Conservation (phyloP, 2,888 invertebrate genomes). For the Mimumesa dahlbomi region DNA sequence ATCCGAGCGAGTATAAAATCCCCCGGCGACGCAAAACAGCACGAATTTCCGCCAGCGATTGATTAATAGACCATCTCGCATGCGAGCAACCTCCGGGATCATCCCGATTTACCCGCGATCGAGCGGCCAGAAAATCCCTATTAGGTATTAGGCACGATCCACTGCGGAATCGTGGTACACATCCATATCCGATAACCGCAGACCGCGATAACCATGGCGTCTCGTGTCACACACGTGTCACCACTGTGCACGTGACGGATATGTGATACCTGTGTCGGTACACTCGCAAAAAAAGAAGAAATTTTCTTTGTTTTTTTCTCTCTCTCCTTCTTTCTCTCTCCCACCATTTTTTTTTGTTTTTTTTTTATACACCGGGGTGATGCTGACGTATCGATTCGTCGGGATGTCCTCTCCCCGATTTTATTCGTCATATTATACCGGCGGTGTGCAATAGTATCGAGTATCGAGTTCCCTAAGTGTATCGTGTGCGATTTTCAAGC, state of each 20-base stretch:
- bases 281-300: too few species aligned
- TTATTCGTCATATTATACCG: slow-evolving; percentile 8
- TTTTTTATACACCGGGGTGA: not conserved
- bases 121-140: slow-evolving; percentile 57
- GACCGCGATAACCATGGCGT: slow-evolving; percentile 52
- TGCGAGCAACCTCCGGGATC: slow-evolving; percentile 16
- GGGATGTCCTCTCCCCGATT: slow-evolving; percentile 16
- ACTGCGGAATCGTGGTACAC: slow-evolving; percentile 47
- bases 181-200: slow-evolving; percentile 54
- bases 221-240: slow-evolving; percentile 30
- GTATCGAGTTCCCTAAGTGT: slow-evolving; percentile 35
- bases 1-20: not conserved
- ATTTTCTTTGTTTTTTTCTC: too few species aligned
- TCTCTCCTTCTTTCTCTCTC: too few species aligned
- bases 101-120: slow-evolving; percentile 45
- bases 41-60: slow-evolving; percentile 14
- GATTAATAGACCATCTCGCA: slow-evolving; percentile 49
- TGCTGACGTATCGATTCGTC: slow-evolving; percentile 2
- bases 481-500: slow-evolving; percentile 35
- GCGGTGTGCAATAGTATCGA: not conserved
- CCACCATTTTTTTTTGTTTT: not conserved
- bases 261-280: too few species aligned
- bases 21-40: slow-evolving; percentile 9
- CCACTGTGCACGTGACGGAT: slow-evolving; percentile 5
- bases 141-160: slow-evolving; percentile 46